Percentiles rank a stretch among this genome's conserved stretches.
Evolutionary conservation across 2,113 vertebrate genomes (phyloP).

Genomic region (Brienomyrus brachyistius): DNA sequence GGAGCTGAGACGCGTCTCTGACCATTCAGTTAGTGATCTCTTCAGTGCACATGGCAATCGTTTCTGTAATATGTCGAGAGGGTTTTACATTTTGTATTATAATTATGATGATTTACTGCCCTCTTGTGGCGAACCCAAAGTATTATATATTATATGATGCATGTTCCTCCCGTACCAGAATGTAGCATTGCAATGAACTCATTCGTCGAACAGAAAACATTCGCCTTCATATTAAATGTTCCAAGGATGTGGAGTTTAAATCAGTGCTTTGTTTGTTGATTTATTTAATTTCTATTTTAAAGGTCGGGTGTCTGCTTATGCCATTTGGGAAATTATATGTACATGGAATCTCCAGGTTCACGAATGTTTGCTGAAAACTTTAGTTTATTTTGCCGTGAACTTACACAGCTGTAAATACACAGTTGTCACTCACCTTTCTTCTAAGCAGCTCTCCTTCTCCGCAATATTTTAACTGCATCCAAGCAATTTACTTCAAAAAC

Average conservation of each 20-base stretch:
- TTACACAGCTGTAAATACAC: not conserved
- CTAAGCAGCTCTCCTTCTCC: not conserved
- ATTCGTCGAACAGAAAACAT: not conserved
- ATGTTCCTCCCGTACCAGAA: not conserved
- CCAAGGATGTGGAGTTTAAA: not conserved
- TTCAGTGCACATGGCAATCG: not conserved
- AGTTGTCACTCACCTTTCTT: not conserved
- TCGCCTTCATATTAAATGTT: not conserved
- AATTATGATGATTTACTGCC: conserved; percentile 42
- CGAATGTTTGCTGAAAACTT: not conserved
- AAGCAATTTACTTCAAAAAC: not conserved
- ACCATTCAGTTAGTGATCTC: not conserved
- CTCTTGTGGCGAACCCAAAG: conserved; percentile 41
- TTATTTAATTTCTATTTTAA: not conserved
- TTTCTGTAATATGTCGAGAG: not conserved
- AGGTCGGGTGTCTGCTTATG: not conserved
- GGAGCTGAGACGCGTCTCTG: not conserved
- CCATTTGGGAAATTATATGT: not conserved
- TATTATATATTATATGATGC: not conserved
- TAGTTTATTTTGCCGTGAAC: not conserved
- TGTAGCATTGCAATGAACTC: not conserved
- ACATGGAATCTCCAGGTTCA: not conserved
- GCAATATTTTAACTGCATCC: not conserved
- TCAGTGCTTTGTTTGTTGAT: not conserved
- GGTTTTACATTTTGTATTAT: not conserved